These are phyloP conservation scores for Amphibalanus amphitrite DNA, from an alignment of 1,140 invertebrate species.

Conservation along the genomic window DNA sequence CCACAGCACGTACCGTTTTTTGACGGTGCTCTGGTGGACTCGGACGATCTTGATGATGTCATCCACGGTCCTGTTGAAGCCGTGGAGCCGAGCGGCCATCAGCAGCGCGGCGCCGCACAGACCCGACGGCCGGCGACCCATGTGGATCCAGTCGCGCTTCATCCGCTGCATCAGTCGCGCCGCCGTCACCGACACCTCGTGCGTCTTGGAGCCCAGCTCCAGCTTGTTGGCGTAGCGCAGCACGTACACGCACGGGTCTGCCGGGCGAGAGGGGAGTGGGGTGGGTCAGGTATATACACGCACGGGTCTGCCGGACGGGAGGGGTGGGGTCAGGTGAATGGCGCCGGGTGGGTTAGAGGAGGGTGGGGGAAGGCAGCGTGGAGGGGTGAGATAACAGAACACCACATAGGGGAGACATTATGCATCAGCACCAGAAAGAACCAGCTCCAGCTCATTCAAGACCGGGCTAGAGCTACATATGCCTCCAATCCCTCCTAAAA, in stretches of 20 bases:
- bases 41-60: slow-evolving; percentile 92
- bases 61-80: slow-evolving; percentile 66
- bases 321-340: too few relatives aligned
- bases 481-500: too few relatives aligned
- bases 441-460: too few relatives aligned
- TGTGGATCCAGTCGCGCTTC: slow-evolving; percentile 95
- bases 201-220: slow-evolving; percentile 77
- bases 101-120: slow-evolving; percentile 67
- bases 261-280: not conserved
- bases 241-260: slow-evolving; percentile 20
- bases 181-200: slow-evolving; percentile 89
- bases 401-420: too few relatives aligned
- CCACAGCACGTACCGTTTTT: slow-evolving; percentile 41
- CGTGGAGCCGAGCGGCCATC: slow-evolving; percentile 66
- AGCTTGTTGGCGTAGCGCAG: slow-evolving; percentile 69
- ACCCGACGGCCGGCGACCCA: slow-evolving; percentile 83
- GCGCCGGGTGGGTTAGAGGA: too few relatives aligned
- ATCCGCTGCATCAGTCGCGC: slow-evolving; percentile 83
- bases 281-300: too few relatives aligned
- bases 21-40: slow-evolving; percentile 81
- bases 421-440: too few relatives aligned
- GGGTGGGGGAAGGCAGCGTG: too few relatives aligned
- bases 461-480: too few relatives aligned
- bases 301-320: too few relatives aligned
- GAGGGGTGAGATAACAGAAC: too few relatives aligned